phyloP scores from a whole-genome alignment of 2,113 vertebrate species.

The Oryzias celebensis region DNA sequence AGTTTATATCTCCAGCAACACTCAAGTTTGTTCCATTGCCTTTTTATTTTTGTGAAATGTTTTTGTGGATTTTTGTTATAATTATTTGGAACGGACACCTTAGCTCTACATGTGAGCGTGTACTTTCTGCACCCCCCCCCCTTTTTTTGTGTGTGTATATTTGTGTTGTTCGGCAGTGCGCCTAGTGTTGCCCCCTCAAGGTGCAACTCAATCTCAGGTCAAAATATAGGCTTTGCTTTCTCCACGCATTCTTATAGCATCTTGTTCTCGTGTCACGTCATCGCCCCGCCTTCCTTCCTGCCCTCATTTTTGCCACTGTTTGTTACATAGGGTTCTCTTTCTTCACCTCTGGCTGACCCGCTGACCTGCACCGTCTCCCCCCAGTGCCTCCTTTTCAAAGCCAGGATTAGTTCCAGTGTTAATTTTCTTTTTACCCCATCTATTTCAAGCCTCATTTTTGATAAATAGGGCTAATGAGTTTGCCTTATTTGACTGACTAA shows the following conservation, averaged over 20 bases:
- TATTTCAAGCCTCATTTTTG: slow-evolving; percentile 44
- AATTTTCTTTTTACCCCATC: slow-evolving; percentile 53
- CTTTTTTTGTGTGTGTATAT: slow-evolving; percentile 47
- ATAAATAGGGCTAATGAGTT: slow-evolving; percentile 64
- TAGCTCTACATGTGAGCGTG: slow-evolving; percentile 69
- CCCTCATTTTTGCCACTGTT: not conserved
- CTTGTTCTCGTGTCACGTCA: slow-evolving; percentile 32
- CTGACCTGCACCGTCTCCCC: slow-evolving; percentile 14
- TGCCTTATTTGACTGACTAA: slow-evolving; percentile 68
- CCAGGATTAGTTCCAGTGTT: slow-evolving; percentile 39
- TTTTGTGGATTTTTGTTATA: slow-evolving; percentile 69
- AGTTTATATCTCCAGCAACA: slow-evolving; percentile 75
- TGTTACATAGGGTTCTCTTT: slow-evolving; percentile 30
- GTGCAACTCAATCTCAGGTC: slow-evolving; percentile 90
- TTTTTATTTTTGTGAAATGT: slow-evolving; percentile 79
- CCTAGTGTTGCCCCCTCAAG: slow-evolving; percentile 63
- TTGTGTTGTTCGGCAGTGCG: slow-evolving; percentile 69
- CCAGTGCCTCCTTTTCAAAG: slow-evolving; percentile 53
- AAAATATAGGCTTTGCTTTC: slow-evolving; percentile 79
- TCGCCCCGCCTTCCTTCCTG: slow-evolving; percentile 18
- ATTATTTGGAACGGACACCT: slow-evolving; percentile 72
- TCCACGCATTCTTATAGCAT: slow-evolving; percentile 63
- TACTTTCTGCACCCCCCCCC: slow-evolving; percentile 68
- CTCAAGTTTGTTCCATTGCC: slow-evolving; percentile 85
- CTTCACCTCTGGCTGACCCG: slow-evolving; percentile 20